Conservation (phyloP, 2,113 vertebrate genomes). For the Capra hircus region DNA sequence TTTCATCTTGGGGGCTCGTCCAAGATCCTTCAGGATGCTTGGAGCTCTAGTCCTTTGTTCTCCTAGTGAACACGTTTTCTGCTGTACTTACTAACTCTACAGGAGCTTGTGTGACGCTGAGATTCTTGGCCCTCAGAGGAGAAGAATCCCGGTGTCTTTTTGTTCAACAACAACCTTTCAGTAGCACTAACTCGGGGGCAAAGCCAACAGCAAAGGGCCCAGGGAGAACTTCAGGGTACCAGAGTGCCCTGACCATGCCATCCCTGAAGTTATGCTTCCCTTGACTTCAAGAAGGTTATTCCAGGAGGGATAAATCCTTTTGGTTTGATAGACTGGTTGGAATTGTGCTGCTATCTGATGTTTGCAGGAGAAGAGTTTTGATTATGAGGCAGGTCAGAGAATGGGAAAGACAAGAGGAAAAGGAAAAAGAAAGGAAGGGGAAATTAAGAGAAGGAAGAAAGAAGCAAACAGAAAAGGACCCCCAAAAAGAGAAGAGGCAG, state of each 20-base stretch:
- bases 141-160: no score
- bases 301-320: not conserved
- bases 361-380: not conserved
- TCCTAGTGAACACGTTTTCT: no score
- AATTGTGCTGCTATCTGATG: not conserved
- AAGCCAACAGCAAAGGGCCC: not conserved
- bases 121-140: no score
- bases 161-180: no score
- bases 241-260: not conserved
- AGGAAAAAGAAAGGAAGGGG: not conserved
- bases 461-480: not conserved
- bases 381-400: not conserved
- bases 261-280: not conserved
- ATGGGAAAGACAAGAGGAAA: not conserved
- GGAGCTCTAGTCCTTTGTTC: no score
- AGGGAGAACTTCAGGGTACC: not conserved
- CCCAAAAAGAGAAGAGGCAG: accelerated
- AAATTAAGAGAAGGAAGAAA: not conserved
- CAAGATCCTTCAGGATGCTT: no score
- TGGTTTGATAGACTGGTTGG: not conserved
- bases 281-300: not conserved
- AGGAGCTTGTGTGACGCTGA: no score
- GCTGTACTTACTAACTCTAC: no score
- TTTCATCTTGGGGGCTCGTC: no score
- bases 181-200: not conserved